A percentile compares a stretch with the other conserved stretches of the same genome.
phyloP scores from a whole-genome alignment of 2,888 invertebrate genomes.

The Callimorpha dominula region DNA sequence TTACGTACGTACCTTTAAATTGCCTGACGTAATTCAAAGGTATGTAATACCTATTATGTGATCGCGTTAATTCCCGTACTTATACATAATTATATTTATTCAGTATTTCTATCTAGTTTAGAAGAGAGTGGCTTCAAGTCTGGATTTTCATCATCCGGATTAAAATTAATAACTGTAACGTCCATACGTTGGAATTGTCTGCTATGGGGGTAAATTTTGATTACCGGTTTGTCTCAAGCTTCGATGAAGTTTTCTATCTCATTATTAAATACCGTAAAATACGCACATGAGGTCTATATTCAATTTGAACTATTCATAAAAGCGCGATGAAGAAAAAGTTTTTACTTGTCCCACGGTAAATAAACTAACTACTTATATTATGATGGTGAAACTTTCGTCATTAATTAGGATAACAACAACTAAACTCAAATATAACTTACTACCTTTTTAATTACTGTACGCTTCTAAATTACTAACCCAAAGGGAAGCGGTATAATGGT shows the following conservation, averaged over 20 bases:
- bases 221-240: not conserved
- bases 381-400: not conserved
- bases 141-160: not conserved
- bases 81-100: too few relatives aligned
- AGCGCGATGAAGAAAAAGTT: not conserved
- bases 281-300: not conserved
- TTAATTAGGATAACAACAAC: not conserved
- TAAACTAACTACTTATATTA: too few relatives aligned
- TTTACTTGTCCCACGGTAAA: not conserved
- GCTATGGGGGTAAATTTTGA: too few relatives aligned
- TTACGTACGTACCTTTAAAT: too few relatives aligned
- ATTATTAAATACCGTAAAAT: not conserved
- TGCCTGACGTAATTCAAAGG: too few relatives aligned
- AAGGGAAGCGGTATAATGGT: not conserved
- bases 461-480: not conserved
- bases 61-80: too few relatives aligned
- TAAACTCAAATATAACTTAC: not conserved
- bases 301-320: not conserved
- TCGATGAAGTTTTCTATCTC: not conserved
- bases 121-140: not conserved
- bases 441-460: not conserved
- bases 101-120: too few relatives aligned
- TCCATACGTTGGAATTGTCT: not conserved
- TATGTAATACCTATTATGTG: too few relatives aligned
- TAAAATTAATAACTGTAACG: too few relatives aligned